These are phyloP conservation scores for Drosophila baimaii DNA, from an alignment of 1,140 invertebrate species.

Conservation along the genomic window DNA sequence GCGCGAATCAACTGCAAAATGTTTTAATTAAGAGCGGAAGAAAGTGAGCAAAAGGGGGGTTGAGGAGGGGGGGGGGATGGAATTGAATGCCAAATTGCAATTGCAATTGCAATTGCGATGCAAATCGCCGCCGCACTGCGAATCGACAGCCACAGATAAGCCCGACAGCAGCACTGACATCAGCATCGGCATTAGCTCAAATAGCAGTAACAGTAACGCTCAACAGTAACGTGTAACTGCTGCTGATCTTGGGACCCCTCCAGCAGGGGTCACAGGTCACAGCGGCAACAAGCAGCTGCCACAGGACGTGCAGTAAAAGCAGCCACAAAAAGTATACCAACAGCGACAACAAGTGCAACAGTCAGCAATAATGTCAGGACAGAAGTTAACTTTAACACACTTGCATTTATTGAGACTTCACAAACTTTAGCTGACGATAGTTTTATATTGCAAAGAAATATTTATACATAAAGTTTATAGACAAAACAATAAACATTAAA, in stretches of 20 bases:
- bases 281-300: constrained; percentile 16
- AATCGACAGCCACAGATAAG: constrained; percentile 26
- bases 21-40: constrained; percentile 52
- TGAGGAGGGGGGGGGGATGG: too few relatives aligned
- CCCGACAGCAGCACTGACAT: constrained; percentile 16
- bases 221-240: constrained; percentile 2
- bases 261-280: constrained; percentile 19
- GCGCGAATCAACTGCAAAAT: constrained; percentile 51
- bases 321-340: constrained; percentile 5
- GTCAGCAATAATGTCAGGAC: background rate
- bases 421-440: background rate
- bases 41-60: background rate
- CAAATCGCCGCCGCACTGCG: constrained; percentile 25
- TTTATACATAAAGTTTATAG: background rate
- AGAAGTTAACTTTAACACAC: background rate
- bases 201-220: background rate
- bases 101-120: constrained; percentile 40
- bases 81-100: constrained; percentile 21
- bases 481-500: background rate
- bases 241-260: constrained; percentile 7
- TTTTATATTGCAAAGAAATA: background rate
- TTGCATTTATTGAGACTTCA: background rate
- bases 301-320: background rate
- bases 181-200: background rate
- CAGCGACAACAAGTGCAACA: constrained; percentile 11